Evolutionary conservation across 2,797 vertebrate species (phyloP), one percentile per base, ranked within the genome.

Genomic region (Onychomys leucogaster): DNA sequence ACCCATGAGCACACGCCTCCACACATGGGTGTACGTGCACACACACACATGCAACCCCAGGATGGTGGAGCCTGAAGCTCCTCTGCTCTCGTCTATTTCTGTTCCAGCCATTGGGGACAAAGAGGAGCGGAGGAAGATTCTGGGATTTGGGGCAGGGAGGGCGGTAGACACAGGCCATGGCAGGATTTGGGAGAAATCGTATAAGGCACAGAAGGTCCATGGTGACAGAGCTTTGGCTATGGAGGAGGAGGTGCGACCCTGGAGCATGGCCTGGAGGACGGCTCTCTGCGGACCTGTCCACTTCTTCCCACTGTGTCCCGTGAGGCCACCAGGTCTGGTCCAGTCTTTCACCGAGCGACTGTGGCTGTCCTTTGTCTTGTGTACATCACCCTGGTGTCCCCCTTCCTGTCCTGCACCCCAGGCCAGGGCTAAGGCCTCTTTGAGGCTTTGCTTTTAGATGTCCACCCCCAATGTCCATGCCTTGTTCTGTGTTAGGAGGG

Each of bases 391-490:
- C 21, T n/a, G 41, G 73, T n/a, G 55, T 17, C 29, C 41, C 2
- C 41, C 55, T 46, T 11, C 34, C 1, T 12, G 9, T 21, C 16
- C 49, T 55, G 21, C 9, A 0, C 27, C 67, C 32, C 43, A 34
- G 83, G 82, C 91, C 34, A 63, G 63, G 52, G 14, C 71, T 46
- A 88, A 67, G 80, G 37, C 65, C 37, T 83, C 59, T 55, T 41
- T 55, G 85, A 67, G 49, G n/a, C 29, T 65, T 89, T 76, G 57
- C 34, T 71, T 93, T 78, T 81, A 57, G 96, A 69, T 17, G 19
- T 32, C 52, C 65, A n/a, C 34, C 67, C 59, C 52, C 19, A 73
- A 41, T 7, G 5, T 13, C 8, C n/a, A 34, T 71, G n/a, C 41
- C 77, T 34, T 94, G 7, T 52, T 90, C 76, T 76, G 52, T 49